Evolutionary conservation across 2,888 invertebrate species (phyloP).

Genomic region (Boloria selene): DNA sequence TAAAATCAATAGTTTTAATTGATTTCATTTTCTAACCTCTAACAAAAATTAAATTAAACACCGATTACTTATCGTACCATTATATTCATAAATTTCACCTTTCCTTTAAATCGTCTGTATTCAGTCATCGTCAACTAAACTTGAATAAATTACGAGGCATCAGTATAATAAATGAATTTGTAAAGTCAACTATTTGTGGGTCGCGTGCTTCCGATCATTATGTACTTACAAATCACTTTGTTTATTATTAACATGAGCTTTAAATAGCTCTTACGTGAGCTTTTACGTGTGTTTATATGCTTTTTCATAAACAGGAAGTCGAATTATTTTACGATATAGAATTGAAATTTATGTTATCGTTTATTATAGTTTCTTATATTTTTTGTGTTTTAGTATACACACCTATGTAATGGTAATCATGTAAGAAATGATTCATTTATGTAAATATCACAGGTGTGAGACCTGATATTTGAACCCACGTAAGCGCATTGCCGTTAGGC

Average conservation of each 20-base stretch:
- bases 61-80: conserved; percentile 20
- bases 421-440: no score
- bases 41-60: no score
- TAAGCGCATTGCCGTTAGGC: no score
- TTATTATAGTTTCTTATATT: no score
- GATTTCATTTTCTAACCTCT: no score
- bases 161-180: conserved; percentile 32
- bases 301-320: not conserved
- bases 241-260: conserved; percentile 10
- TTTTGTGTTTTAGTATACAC: no score
- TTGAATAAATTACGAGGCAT: conserved; percentile 29
- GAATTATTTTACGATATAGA: no score
- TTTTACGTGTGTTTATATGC: not conserved
- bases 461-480: no score
- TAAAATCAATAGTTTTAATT: no score
- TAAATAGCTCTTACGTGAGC: not conserved
- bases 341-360: no score
- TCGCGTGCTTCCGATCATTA: conserved; percentile 40
- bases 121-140: not conserved
- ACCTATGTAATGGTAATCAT: no score
- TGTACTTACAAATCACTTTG: conserved; percentile 32
- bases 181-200: conserved; percentile 34
- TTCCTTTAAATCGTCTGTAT: not conserved
- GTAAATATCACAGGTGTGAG: no score
- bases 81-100: not conserved